A percentile compares a stretch with the other conserved stretches of the same genome.
Conservation (phyloP, 2,113 vertebrate genomes). For the Erythrolamprus reginae region DNA sequence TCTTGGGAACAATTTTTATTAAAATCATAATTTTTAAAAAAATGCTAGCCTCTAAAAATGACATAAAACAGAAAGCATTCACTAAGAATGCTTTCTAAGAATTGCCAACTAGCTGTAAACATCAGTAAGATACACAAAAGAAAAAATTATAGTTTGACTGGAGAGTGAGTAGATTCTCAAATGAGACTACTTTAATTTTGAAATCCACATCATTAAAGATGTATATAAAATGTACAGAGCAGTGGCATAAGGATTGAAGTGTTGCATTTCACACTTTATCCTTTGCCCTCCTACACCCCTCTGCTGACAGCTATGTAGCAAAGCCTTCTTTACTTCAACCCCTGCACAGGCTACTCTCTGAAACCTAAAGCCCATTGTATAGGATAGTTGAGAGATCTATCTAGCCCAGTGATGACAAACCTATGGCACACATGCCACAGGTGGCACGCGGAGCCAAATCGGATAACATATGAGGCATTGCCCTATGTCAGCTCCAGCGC, state of each 20-base stretch:
- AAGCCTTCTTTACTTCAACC: not conserved
- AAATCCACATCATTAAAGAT: not conserved
- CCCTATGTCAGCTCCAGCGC: too few species aligned
- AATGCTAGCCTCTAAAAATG: not conserved
- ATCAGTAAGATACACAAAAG: not conserved
- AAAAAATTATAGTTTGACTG: not conserved
- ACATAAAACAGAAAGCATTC: not conserved
- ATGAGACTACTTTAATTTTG: not conserved
- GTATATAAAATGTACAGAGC: not conserved
- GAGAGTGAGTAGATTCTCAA: not conserved
- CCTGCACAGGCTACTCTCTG: not conserved
- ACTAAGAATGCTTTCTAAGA: slow-evolving; percentile 2
- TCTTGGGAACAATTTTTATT: not conserved
- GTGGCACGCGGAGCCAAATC: too few species aligned
- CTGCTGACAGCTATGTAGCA: not conserved
- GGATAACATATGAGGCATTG: too few species aligned
- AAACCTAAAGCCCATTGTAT: not conserved
- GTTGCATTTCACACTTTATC: not conserved
- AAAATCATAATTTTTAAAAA: not conserved
- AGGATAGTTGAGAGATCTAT: not conserved
- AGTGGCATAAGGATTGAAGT: not conserved
- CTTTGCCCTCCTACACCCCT: not conserved
- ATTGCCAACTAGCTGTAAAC: not conserved
- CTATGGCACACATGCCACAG: too few species aligned
- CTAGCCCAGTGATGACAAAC: too few species aligned